Evolutionary conservation across 2,888 invertebrate species (phyloP).

Genomic region (Acanthococcus lagerstroemiae): DNA sequence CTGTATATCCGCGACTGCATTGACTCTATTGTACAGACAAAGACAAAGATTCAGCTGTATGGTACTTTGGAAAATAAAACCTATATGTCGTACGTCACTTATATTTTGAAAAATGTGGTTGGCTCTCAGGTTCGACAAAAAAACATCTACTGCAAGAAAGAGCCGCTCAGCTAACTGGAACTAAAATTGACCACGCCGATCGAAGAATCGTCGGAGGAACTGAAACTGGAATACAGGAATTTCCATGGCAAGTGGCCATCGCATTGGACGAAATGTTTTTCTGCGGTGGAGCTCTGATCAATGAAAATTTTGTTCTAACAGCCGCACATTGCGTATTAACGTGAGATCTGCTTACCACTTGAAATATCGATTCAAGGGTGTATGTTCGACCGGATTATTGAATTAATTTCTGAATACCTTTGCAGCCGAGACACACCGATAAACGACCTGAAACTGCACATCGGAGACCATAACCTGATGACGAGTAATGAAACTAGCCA

Average conservation of each 20-base stretch:
- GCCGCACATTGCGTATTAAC: slow-evolving; percentile 42
- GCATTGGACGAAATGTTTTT: slow-evolving; percentile 41
- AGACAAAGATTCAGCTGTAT: no score
- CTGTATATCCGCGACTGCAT: no score
- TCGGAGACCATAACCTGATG: slow-evolving; percentile 41
- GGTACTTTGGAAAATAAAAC: no score
- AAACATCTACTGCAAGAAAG: slow-evolving; percentile 26
- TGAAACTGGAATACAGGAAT: slow-evolving; percentile 40
- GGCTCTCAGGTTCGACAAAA: slow-evolving; percentile 24
- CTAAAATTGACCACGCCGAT: slow-evolving; percentile 16
- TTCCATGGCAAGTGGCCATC: slow-evolving; percentile 42
- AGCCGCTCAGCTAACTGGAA: background rate
- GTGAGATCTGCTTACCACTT: no score
- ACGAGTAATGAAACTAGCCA: slow-evolving; percentile 39
- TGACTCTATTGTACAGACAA: no score
- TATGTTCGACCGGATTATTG: no score
- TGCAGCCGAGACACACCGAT: slow-evolving; percentile 39
- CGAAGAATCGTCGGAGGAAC: slow-evolving; percentile 41
- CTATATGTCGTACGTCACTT: no score
- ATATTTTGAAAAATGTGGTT: no score
- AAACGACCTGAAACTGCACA: slow-evolving; percentile 37
- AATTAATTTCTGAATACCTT: background rate
- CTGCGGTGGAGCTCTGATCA: slow-evolving; percentile 42
- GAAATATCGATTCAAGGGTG: no score
- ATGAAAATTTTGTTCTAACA: slow-evolving; percentile 40